Percentiles rank a stretch among this genome's conserved stretches.
phyloP scores from a whole-genome alignment of 2,888 invertebrate species.

The Neoitamus cyanurus region DNA sequence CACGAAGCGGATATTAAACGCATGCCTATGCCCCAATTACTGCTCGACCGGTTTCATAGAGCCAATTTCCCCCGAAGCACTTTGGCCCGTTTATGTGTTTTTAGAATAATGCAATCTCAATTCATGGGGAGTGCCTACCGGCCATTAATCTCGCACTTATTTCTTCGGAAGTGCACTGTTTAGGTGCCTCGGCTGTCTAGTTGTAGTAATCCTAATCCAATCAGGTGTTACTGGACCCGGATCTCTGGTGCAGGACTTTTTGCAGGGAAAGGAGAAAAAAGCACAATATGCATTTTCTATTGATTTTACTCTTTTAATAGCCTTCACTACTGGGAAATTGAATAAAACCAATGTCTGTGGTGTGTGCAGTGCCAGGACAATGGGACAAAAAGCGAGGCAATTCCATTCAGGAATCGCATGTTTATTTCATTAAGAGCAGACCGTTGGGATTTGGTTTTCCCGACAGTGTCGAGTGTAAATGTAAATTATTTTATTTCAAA shows the following conservation, averaged over 20 bases:
- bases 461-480: slow-evolving; percentile 15
- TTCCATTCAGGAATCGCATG: slow-evolving; percentile 29
- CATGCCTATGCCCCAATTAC: not conserved
- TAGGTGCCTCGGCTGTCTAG: not conserved
- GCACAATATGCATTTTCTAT: slow-evolving; percentile 1
- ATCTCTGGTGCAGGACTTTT: not conserved
- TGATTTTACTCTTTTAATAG: slow-evolving; percentile 6
- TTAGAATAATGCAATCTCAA: not conserved
- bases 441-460: not conserved
- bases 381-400: not conserved
- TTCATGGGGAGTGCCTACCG: not conserved
- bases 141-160: not conserved
- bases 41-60: not conserved
- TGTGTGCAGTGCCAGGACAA: slow-evolving; percentile 6
- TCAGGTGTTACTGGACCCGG: not conserved
- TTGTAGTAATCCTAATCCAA: slow-evolving; percentile 10
- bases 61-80: not conserved
- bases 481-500: slow-evolving; percentile 36
- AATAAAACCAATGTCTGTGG: not conserved
- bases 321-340: slow-evolving; percentile 3
- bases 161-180: not conserved
- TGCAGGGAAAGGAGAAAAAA: not conserved
- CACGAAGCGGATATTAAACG: not conserved
- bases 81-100: not conserved
- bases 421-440: slow-evolving; percentile 29